Conservation (phyloP, 2,113 vertebrate genomes). For the Syngnathus typhle region DNA sequence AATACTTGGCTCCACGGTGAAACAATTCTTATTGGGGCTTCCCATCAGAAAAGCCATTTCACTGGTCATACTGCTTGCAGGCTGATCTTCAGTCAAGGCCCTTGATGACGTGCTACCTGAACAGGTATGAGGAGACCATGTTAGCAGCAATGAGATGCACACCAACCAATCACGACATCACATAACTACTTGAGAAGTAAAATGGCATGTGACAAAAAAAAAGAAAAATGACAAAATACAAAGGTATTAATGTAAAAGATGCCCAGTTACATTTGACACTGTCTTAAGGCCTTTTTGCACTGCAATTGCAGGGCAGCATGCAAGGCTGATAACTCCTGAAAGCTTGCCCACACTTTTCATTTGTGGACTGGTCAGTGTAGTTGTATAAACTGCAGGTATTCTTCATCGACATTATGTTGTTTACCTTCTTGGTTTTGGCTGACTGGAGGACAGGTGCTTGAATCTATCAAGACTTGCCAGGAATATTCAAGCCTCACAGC, state of each 20-base stretch:
- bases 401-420: neutral
- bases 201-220: neutral
- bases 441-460: slow-evolving; percentile 15
- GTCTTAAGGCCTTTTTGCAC: neutral
- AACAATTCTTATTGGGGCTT: slow-evolving; percentile 3
- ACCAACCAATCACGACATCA: neutral
- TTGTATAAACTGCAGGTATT: neutral
- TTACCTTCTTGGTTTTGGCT: slow-evolving; percentile 50
- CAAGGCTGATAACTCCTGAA: neutral
- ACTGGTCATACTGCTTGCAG: slow-evolving; percentile 39
- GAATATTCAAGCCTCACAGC: slow-evolving; percentile 72
- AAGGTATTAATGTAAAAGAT: neutral
- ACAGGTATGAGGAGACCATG: slow-evolving; percentile 13
- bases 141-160: neutral
- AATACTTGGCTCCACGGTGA: slow-evolving; percentile 72
- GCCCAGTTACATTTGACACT: neutral
- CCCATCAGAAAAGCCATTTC: slow-evolving; percentile 30
- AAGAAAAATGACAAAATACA: neutral
- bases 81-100: slow-evolving; percentile 4
- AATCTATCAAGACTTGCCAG: slow-evolving; percentile 66
- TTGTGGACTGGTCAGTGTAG: neutral
- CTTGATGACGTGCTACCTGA: slow-evolving; percentile 28
- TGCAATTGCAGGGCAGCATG: neutral
- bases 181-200: neutral
- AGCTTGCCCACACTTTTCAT: neutral